Evolutionary conservation across 1,140 invertebrate species (phyloP), one percentile per base, ranked within the genome.

Genomic region (Drosophila erecta): DNA sequence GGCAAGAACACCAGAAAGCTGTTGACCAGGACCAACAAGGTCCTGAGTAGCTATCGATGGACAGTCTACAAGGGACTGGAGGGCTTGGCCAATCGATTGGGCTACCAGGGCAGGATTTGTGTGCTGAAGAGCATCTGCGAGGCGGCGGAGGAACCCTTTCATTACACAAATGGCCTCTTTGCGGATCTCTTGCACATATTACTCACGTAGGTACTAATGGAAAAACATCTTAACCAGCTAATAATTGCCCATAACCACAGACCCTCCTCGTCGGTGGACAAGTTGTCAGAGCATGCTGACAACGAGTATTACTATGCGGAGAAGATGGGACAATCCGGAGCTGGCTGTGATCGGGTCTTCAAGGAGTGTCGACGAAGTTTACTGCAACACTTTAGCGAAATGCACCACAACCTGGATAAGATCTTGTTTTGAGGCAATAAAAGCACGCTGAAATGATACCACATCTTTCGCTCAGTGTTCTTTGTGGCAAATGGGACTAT

Each of bases 61-160:
- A 76, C 79, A 2, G 51, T 91, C 0, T 92, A 92, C 46, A 90
- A 83, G 53, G 91, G 57, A 0, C 61, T 92, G 17, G 91, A 92
- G 49, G 81, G 76, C 4, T 50, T 92, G 59, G 90, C 85, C 3
- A 72, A 76, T 37, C 84, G 94, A 43, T 93, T 95, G 86, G 95
- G 95, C 7, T 93, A 94, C 64, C 93, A 94, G 70, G 96, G 96
- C 10, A 94, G 95, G 71, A 93, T 94, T 65, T 96, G 96, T 92
- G 93, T 96, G 49, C 93, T 96, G 43, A 94, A 95, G 83, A 94
- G 95, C 67, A 95, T 97, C 85, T 97, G 96, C 85, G 96, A 96
- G 92, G 94, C 94, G 2, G 94, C 95, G 2, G 94, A 95, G 71
- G 93, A 94, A 33, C 95, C 95, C 61, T 95, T 96, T 65, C 94